Percentiles rank a stretch among this genome's conserved stretches.
phyloP scores from a whole-genome alignment of 2,888 invertebrate genomes.

The Cetonia aurata region DNA sequence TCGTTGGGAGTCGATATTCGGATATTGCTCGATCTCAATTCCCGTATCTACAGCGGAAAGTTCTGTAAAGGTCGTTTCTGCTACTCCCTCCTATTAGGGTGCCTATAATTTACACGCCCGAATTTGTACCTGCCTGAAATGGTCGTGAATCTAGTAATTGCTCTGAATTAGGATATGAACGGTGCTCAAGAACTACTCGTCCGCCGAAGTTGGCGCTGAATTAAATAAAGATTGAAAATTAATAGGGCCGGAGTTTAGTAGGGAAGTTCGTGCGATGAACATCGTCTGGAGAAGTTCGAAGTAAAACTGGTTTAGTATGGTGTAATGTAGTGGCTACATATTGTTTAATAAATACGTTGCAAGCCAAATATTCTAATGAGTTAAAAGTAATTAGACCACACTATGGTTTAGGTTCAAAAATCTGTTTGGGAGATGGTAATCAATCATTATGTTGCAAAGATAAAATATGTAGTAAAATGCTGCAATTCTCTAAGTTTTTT shows the following conservation, averaged over 20 bases:
- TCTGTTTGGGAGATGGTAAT: too few species aligned
- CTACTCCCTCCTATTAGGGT: neutral
- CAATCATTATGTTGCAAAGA: too few species aligned
- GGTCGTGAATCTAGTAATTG: constrained; percentile 9
- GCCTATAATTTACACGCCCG: neutral
- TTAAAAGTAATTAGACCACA: too few species aligned
- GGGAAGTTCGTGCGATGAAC: too few species aligned
- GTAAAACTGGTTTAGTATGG: too few species aligned
- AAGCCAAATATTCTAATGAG: too few species aligned
- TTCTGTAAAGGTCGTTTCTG: neutral
- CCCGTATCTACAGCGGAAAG: constrained; percentile 5
- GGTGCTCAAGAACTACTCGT: neutral
- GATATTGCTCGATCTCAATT: neutral
- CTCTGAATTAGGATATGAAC: constrained; percentile 16
- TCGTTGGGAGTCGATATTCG: constrained; percentile 6
- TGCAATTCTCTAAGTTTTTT: too few species aligned
- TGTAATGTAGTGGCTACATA: too few species aligned
- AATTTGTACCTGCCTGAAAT: neutral
- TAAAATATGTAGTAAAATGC: too few species aligned
- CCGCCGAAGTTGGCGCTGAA: neutral
- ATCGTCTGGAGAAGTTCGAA: too few species aligned
- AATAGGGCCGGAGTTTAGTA: neutral
- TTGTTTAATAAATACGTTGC: too few species aligned
- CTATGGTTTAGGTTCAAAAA: too few species aligned
- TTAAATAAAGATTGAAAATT: constrained; percentile 11